Conservation (phyloP, 2,113 vertebrate genomes). For the Fukomys damarensis region DNA sequence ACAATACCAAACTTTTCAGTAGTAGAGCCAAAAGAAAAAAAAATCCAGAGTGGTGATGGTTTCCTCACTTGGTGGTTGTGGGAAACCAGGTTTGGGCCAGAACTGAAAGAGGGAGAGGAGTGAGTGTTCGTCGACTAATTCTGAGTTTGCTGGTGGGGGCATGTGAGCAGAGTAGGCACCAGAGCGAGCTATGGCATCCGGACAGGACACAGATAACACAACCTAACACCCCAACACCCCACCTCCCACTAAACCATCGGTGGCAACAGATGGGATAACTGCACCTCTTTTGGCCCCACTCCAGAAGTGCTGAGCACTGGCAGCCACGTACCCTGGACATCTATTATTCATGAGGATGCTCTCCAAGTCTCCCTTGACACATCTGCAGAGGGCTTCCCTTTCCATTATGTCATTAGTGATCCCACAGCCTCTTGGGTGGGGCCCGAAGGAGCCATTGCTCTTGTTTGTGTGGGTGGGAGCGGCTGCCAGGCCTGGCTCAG, state of each 20-base stretch:
- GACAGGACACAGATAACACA: background rate
- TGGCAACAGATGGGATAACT: background rate
- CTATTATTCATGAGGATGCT: constrained; percentile 55
- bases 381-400: constrained; percentile 71
- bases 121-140: background rate
- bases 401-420: constrained; percentile 60
- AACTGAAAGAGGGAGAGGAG: background rate
- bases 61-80: background rate
- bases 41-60: background rate
- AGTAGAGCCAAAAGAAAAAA: background rate
- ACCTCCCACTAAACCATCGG: background rate
- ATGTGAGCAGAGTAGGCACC: background rate
- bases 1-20: constrained; percentile 52
- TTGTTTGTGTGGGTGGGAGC: background rate
- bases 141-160: background rate
- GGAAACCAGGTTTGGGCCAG: background rate
- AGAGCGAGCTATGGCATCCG: background rate
- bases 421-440: constrained; percentile 1
- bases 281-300: background rate
- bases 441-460: background rate
- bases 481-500: background rate
- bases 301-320: background rate
- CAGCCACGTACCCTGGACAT: background rate
- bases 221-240: background rate
- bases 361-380: constrained; percentile 65